Evolutionary conservation across 2,797 vertebrate genomes (phyloP).

Genomic region (Meriones psammophilus): DNA sequence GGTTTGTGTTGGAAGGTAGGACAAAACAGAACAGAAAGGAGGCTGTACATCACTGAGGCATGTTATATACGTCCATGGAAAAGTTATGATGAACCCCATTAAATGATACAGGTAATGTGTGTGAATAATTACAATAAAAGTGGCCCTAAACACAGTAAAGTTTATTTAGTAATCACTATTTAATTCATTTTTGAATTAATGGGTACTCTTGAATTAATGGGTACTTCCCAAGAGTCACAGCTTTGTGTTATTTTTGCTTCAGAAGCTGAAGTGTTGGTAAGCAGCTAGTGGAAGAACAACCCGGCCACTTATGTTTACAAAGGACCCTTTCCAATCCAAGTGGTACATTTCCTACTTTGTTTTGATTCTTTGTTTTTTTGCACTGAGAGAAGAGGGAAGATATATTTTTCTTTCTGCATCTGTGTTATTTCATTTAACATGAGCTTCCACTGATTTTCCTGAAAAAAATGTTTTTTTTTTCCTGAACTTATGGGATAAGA

Average conservation of each 20-base stretch:
- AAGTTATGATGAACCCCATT: not conserved
- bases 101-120: not conserved
- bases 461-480: not conserved
- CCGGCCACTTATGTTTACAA: not conserved
- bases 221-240: not conserved
- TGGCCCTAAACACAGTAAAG: not conserved
- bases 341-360: not conserved
- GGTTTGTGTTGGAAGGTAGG: not conserved
- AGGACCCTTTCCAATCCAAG: not conserved
- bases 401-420: not conserved
- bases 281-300: not conserved
- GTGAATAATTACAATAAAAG: not conserved
- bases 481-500: not conserved
- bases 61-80: not conserved
- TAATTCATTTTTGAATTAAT: not conserved
- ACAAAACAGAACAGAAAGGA: not conserved
- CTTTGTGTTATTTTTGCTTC: not conserved
- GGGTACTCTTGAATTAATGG: too few species aligned
- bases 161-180: not conserved
- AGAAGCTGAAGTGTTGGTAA: not conserved
- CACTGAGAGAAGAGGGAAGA: not conserved
- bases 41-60: not conserved
- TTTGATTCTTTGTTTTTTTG: not conserved
- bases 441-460: not conserved
- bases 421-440: not conserved